Conservation (phyloP, 2,888 invertebrate genomes). For the Prostheceraeus crozeri region DNA sequence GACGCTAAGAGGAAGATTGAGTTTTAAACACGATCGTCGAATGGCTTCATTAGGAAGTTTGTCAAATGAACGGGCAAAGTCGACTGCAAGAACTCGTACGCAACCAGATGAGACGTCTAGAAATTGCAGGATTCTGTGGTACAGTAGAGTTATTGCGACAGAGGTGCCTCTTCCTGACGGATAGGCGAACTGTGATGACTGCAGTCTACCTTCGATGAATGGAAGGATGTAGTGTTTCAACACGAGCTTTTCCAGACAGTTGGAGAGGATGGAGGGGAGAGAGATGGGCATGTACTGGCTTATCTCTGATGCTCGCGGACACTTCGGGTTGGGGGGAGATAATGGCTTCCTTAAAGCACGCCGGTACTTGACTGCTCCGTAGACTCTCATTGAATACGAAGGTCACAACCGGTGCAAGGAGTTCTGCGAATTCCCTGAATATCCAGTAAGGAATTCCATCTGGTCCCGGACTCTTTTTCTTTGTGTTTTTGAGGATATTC, state of each 20-base stretch:
- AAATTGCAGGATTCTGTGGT: not conserved
- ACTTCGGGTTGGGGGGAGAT: slow-evolving; percentile 9
- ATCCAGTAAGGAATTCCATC: slow-evolving; percentile 6
- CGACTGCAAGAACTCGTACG: not conserved
- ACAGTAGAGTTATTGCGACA: not conserved
- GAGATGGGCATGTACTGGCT: too few species aligned
- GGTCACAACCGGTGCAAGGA: not conserved
- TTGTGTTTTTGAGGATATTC: slow-evolving; percentile 17
- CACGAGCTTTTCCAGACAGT: too few species aligned
- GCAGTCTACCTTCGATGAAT: not conserved
- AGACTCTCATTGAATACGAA: not conserved
- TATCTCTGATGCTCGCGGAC: not conserved
- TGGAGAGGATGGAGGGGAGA: too few species aligned
- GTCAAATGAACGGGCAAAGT: not conserved
- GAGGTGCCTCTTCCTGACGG: not conserved
- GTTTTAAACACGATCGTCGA: too few species aligned
- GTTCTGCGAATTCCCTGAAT: slow-evolving; percentile 1
- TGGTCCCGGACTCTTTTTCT: slow-evolving; percentile 16
- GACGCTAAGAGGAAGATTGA: too few species aligned
- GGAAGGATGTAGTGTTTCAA: not conserved
- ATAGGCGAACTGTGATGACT: not conserved
- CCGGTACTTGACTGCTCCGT: not conserved
- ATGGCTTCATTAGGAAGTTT: too few species aligned
- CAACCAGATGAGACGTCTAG: not conserved
- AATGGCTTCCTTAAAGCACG: slow-evolving; percentile 16